Percentiles rank a stretch among this genome's conserved stretches.
phyloP scores from a whole-genome alignment of 1,140 invertebrate species.

The Zaprionus inermis region DNA sequence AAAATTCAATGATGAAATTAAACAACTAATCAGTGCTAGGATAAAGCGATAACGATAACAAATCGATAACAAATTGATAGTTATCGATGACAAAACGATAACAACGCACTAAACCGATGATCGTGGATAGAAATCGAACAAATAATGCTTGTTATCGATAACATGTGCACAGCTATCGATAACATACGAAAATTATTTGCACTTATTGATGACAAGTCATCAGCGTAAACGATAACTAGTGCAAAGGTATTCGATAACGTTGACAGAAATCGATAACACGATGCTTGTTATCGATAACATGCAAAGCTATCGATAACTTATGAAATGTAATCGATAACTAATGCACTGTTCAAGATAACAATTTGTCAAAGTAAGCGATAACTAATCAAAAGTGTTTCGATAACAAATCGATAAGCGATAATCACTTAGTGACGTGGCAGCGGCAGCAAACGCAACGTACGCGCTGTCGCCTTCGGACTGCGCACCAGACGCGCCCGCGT shows the following conservation, averaged over 20 bases:
- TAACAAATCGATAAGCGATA: background rate
- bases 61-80: background rate
- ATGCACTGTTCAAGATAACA: background rate
- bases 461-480: conserved; percentile 19
- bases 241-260: too few relatives aligned
- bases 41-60: conserved; percentile 1
- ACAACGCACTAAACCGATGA: too few relatives aligned
- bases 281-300: background rate
- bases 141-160: too few relatives aligned
- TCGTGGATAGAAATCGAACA: background rate
- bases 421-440: conserved; percentile 42
- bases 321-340: background rate
- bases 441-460: conserved; percentile 52
- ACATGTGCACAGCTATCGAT: background rate
- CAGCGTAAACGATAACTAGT: background rate
- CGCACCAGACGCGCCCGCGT: conserved; percentile 55
- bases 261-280: background rate
- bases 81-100: background rate
- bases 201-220: too few relatives aligned
- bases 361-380: background rate
- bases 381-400: background rate
- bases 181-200: background rate
- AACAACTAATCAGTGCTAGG: conserved; percentile 80
- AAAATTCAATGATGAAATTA: conserved; percentile 53
- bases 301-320: background rate